A percentile compares a stretch with the other conserved stretches of the same genome.
These are phyloP conservation scores for Ictidomys tridecemlineatus DNA, from an alignment of 2,113 vertebrate genomes.

Conservation along the genomic window DNA sequence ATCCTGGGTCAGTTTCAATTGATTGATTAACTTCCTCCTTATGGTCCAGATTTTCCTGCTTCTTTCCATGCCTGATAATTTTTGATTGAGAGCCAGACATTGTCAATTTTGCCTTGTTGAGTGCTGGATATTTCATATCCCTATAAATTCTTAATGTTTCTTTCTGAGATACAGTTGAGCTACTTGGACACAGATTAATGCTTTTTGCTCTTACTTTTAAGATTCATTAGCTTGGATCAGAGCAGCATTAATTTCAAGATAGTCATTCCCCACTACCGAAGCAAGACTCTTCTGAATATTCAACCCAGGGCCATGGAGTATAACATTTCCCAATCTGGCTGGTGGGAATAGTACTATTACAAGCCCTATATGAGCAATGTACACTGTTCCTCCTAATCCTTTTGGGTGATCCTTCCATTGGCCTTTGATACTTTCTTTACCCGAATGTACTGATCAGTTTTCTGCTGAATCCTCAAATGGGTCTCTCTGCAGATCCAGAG, in stretches of 20 bases:
- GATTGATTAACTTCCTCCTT: not conserved
- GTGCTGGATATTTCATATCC: slow-evolving; percentile 7
- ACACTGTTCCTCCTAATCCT: not conserved
- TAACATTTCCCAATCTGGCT: not conserved
- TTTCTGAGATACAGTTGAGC: not conserved
- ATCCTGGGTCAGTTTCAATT: not conserved
- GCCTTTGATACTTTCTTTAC: not conserved
- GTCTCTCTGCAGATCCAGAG: not conserved
- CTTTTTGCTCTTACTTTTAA: slow-evolving; percentile 58
- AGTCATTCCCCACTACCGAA: not conserved
- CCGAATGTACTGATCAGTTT: not conserved
- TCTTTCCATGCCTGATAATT: not conserved
- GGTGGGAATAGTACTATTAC: not conserved
- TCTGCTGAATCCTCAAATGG: not conserved
- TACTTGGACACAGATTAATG: slow-evolving; percentile 30
- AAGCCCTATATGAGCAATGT: not conserved
- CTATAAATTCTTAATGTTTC: not conserved
- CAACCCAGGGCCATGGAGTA: not conserved
- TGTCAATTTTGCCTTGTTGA: not conserved
- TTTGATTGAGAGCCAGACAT: not conserved
- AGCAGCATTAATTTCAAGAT: slow-evolving; percentile 46
- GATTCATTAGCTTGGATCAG: slow-evolving; percentile 1
- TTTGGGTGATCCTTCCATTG: not conserved
- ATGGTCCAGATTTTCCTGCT: not conserved
- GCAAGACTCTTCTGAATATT: slow-evolving; percentile 8